Base-by-base conservation (phyloP, 1,140 invertebrate genomes). In the Drosophila kepulauana region DNA sequence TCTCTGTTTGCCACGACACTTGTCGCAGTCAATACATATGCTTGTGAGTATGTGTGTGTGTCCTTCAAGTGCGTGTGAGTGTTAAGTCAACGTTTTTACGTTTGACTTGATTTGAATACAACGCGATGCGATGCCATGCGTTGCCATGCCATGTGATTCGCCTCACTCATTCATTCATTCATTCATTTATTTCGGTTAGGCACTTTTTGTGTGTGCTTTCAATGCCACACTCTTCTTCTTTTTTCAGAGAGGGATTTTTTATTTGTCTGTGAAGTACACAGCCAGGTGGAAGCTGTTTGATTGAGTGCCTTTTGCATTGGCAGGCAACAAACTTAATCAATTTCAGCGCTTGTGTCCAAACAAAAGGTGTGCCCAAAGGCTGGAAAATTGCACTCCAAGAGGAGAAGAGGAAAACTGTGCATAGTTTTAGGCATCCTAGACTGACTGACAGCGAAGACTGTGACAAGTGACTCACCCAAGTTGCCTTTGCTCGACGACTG, bases 251-350 rank as follows among this genome's bases (percentile, higher is more conserved):
- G 3, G 20, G 20, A 25, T 25, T 35, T 20, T 49, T 30, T 43
- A 41, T 3, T 13, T 51, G 13, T 25, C n/a, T 20, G 35, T 15
- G 25, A 25, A 25, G 20, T 25, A 25, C 16, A 11, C 13, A 2
- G 4, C 28, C 15, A 8, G 15, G 28, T n/a, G 45, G 48, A 10
- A 43, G 25, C 71, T 35, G 67, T 79, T 87, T 86, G 82, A 86
- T 82, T 82, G 82, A 86, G 82, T 87, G 79, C 72, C 82, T 87
- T 79, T 86, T 79, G 51, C 82, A 86, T 74, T 82, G 82, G 82
- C 84, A 76, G 82, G 76, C 79, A 88, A 88, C 82, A 86, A 86
- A 86, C 82, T 86, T 86, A 86, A 86, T 86, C 82, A 86, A 86
- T 86, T 86, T 86, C 72, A 82, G 72, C 82, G 82, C 71, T 84